A percentile compares a stretch with the other conserved stretches of the same genome.
Evolutionary conservation across 2,113 vertebrate species (phyloP).

Genomic region (Columbina picui): DNA sequence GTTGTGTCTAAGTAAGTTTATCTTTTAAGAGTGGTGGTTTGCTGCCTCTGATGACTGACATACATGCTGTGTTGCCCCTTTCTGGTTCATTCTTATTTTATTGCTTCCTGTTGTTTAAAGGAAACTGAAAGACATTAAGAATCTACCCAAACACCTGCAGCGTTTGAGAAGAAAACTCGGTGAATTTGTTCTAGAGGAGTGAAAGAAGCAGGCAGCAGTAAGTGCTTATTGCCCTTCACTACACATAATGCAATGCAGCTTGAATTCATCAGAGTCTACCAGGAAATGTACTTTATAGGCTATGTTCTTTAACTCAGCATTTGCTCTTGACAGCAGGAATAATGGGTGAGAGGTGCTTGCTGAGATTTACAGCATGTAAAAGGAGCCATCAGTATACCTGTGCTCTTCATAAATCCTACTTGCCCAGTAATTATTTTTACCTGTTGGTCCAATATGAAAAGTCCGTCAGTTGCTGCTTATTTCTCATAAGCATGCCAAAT

Average conservation of each 20-base stretch:
- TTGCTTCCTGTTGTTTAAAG: background rate
- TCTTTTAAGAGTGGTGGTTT: background rate
- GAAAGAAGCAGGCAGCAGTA: background rate
- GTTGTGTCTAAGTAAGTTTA: background rate
- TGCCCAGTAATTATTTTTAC: background rate
- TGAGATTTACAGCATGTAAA: background rate
- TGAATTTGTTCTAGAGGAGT: background rate
- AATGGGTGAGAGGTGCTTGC: background rate
- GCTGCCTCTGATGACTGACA: background rate
- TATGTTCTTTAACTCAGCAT: background rate
- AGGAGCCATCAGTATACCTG: background rate
- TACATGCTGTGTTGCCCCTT: background rate
- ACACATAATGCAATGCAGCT: background rate
- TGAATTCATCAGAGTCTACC: background rate
- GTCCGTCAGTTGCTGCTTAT: background rate
- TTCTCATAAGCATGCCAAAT: background rate
- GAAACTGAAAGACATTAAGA: background rate
- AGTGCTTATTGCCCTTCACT: background rate
- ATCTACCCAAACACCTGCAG: background rate
- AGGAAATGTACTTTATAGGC: background rate
- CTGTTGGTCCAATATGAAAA: background rate
- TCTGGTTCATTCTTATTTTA: background rate
- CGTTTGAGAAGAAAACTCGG: background rate
- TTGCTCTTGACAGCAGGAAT: background rate
- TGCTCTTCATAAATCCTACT: background rate